Conservation (phyloP, 1,140 invertebrate species). For the Hylaeus anthracinus region DNA sequence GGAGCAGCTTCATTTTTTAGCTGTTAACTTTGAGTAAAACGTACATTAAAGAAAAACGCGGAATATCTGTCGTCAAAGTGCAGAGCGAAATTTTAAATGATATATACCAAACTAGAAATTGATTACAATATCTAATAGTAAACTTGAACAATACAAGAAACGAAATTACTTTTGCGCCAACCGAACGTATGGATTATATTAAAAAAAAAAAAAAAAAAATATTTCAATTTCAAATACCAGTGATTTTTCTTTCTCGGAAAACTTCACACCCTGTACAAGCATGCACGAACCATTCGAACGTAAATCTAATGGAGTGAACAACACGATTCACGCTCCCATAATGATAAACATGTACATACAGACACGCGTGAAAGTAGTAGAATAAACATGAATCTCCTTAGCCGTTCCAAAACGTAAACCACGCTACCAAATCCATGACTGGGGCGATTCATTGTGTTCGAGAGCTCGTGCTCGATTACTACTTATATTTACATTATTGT, state of each 20-base stretch:
- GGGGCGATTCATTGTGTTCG: conserved; percentile 42
- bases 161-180: too few relatives aligned
- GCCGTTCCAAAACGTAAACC: conserved; percentile 26
- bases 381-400: conserved; percentile 39
- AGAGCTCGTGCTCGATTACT: conserved; percentile 23
- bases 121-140: too few relatives aligned
- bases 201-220: too few relatives aligned
- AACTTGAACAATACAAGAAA: too few relatives aligned
- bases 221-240: too few relatives aligned
- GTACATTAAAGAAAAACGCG: too few relatives aligned
- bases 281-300: conserved; percentile 29
- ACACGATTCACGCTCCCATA: conserved; percentile 51
- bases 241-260: not conserved
- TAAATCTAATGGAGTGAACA: conserved; percentile 38
- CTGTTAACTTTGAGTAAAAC: too few relatives aligned
- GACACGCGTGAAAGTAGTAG: conserved; percentile 28
- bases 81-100: too few relatives aligned
- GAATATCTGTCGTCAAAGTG: too few relatives aligned
- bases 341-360: conserved; percentile 58
- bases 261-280: not conserved
- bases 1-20: too few relatives aligned
- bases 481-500: conserved; percentile 27
- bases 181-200: too few relatives aligned
- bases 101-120: too few relatives aligned
- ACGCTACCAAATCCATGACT: conserved; percentile 64